A percentile compares a stretch with the other conserved stretches of the same genome.
Evolutionary conservation across 2,113 vertebrate genomes (phyloP).

Genomic region (Pituophis catenifer): DNA sequence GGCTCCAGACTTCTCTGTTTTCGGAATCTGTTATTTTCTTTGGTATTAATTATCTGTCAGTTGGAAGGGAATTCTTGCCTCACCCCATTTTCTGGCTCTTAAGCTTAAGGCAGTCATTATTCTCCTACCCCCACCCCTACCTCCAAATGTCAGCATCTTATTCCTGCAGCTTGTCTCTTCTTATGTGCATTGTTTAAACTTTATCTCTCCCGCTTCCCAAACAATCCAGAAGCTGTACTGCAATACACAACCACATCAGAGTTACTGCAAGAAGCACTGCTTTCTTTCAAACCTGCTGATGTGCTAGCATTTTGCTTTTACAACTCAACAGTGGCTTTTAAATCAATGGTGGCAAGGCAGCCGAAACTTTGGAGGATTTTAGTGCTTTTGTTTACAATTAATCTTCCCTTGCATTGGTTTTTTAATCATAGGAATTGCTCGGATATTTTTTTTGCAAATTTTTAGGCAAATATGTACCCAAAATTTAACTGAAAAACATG

Average conservation of each 20-base stretch:
- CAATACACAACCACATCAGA: background rate
- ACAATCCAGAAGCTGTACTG: background rate
- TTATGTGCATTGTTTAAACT: background rate
- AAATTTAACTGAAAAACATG: background rate
- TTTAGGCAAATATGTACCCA: background rate
- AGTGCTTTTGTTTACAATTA: background rate
- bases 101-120: background rate
- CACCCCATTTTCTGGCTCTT: background rate
- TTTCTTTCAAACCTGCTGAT: background rate
- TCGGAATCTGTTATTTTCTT: background rate
- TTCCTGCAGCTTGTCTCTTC: background rate
- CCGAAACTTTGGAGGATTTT: background rate
- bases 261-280: background rate
- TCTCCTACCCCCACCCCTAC: background rate
- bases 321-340: background rate
- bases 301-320: background rate
- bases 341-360: background rate
- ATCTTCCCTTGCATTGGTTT: background rate
- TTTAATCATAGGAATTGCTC: background rate
- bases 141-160: background rate
- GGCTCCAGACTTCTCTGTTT: background rate
- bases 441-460: background rate
- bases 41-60: background rate
- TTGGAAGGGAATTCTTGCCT: background rate
- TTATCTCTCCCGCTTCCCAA: background rate